These are phyloP conservation scores for Cydia amplana DNA, from an alignment of 1,140 invertebrate genomes.

Conservation along the genomic window DNA sequence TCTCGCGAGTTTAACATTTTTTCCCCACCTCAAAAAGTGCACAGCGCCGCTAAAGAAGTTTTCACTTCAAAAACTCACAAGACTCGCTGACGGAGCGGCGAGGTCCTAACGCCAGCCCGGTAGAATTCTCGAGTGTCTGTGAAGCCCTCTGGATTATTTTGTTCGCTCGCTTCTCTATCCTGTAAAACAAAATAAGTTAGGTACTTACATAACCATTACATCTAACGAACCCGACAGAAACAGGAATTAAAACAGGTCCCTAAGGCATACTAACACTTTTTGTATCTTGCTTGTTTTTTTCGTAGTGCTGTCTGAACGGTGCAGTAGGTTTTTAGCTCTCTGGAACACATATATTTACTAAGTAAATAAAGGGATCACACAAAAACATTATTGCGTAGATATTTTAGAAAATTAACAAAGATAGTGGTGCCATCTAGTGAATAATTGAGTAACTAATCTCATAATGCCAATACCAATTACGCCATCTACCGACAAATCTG, in stretches of 20 bases:
- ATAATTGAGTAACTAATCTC: too few species aligned
- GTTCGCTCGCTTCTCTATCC: conserved; percentile 91
- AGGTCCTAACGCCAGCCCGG: conserved; percentile 83
- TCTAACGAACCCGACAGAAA: too few species aligned
- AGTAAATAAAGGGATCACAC: too few species aligned
- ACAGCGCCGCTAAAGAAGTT: too few species aligned
- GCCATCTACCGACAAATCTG: not conserved
- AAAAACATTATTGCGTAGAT: too few species aligned
- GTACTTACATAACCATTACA: too few species aligned
- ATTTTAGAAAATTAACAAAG: too few species aligned
- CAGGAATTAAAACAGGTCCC: too few species aligned
- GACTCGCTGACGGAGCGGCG: conserved; percentile 61
- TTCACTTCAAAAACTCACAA: conserved; percentile 56
- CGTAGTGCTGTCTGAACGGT: conserved; percentile 80
- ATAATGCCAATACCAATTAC: too few species aligned
- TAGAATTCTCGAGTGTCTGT: conserved; percentile 88
- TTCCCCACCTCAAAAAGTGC: too few species aligned
- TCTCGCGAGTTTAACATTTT: too few species aligned
- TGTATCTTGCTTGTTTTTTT: conserved; percentile 81
- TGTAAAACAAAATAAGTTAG: conserved; percentile 57
- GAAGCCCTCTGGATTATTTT: conserved; percentile 92
- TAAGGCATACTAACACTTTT: conserved; percentile 79
- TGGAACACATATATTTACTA: conserved; percentile 46
- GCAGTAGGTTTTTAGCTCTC: conserved; percentile 77
- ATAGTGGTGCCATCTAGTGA: too few species aligned